phyloP scores from a whole-genome alignment of 2,113 vertebrate genomes.

The Sphaerodactylus townsendi region DNA sequence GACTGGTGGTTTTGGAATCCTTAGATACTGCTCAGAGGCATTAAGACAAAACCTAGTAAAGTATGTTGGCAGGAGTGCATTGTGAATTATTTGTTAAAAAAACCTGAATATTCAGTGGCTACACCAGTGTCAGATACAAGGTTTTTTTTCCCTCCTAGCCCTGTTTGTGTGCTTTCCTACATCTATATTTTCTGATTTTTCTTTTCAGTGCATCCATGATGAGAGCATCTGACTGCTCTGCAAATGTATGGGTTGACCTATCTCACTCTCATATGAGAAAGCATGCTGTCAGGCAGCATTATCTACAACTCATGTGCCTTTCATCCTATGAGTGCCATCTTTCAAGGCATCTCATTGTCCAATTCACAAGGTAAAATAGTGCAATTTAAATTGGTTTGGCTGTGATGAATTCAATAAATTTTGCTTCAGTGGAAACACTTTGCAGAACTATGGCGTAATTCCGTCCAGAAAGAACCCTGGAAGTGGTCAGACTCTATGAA shows the following conservation, averaged over 20 bases:
- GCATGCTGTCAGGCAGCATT: background rate
- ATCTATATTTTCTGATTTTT: background rate
- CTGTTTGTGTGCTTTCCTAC: background rate
- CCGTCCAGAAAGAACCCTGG: background rate
- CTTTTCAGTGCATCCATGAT: background rate
- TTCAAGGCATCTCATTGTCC: background rate
- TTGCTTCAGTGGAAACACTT: background rate
- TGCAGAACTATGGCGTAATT: background rate
- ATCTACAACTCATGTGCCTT: background rate
- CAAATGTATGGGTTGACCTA: background rate
- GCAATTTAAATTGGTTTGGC: background rate
- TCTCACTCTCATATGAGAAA: background rate
- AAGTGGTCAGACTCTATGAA: background rate
- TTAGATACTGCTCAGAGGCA: background rate
- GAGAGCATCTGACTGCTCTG: background rate
- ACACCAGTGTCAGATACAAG: background rate
- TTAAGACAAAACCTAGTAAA: background rate
- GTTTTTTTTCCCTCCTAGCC: background rate
- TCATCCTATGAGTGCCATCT: background rate
- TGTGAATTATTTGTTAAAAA: background rate
- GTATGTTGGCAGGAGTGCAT: background rate
- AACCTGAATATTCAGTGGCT: background rate
- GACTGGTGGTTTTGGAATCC: background rate
- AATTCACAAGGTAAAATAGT: background rate
- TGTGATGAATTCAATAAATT: background rate